Conservation (phyloP, 1,140 invertebrate species). For the Chrysopa pallens region DNA sequence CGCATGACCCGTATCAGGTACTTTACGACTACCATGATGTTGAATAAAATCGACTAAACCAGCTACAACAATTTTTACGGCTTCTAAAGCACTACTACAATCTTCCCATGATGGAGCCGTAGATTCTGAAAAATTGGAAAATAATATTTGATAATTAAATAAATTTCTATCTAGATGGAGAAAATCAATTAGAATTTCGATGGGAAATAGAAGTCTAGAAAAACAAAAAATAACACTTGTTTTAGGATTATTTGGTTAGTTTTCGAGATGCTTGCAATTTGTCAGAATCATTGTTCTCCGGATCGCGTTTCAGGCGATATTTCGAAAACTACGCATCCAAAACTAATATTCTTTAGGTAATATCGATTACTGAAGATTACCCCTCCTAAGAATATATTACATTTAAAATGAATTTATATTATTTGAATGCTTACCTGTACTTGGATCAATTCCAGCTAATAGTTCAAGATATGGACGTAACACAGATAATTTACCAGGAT, state of each 20-base stretch:
- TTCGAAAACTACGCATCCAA: too few species aligned
- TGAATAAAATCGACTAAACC: constrained; percentile 74
- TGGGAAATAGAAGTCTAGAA: too few species aligned
- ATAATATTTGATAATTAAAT: too few species aligned
- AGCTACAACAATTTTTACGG: constrained; percentile 63
- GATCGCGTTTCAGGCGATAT: too few species aligned
- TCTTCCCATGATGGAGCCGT: constrained; percentile 51
- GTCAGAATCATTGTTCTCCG: too few species aligned
- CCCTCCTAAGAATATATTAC: neutral
- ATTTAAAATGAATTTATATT: neutral
- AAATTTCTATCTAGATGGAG: too few species aligned
- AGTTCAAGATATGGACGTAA: constrained; percentile 65
- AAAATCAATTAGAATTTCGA: too few species aligned
- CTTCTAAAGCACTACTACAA: constrained; percentile 57
- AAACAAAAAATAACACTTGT: too few species aligned
- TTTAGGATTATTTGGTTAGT: too few species aligned
- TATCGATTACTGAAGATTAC: neutral
- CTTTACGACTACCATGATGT: constrained; percentile 49
- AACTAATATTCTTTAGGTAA: too few species aligned
- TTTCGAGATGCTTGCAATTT: too few species aligned
- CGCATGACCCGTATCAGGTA: constrained; percentile 33
- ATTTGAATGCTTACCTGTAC: constrained; percentile 34
- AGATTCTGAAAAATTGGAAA: constrained; percentile 32
- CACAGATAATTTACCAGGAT: constrained; percentile 66
- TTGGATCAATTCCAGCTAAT: constrained; percentile 71